phyloP scores from a whole-genome alignment of 2,797 vertebrate genomes.

The Rhinichthys osculus region DNA sequence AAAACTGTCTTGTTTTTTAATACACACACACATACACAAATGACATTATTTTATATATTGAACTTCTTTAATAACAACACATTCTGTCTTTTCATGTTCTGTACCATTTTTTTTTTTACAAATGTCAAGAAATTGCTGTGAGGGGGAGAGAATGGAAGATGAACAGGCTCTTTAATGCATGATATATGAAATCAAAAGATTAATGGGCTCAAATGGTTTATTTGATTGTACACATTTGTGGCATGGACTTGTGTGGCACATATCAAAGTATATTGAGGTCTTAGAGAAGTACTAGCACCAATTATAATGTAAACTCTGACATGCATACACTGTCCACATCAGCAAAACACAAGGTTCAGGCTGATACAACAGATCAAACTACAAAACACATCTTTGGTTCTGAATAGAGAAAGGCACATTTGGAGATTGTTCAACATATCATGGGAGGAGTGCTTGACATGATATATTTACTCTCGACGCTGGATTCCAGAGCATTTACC shows the following conservation, averaged over 20 bases:
- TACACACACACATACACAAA: not conserved
- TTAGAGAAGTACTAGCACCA: conserved; percentile 32
- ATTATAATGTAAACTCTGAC: not conserved
- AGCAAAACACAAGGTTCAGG: not conserved
- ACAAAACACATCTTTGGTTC: conserved; percentile 37
- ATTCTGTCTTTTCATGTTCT: not conserved
- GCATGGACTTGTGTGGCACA: not conserved
- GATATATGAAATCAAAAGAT: not conserved
- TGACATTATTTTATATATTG: not conserved
- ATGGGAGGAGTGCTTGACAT: not conserved
- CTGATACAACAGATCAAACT: conserved; percentile 31
- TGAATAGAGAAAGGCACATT: conserved; percentile 5
- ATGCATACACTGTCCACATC: not conserved
- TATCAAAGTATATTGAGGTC: conserved; percentile 5
- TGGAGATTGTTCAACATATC: conserved; percentile 11
- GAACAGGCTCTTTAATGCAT: not conserved
- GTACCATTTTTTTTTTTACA: not conserved
- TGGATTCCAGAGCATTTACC: not conserved
- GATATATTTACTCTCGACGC: not conserved
- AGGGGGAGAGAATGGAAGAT: not conserved
- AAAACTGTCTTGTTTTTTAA: not conserved
- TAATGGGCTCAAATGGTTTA: not conserved
- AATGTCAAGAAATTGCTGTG: not conserved
- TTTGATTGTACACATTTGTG: not conserved
- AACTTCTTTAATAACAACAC: not conserved